Evolutionary conservation across 2,797 vertebrate species (phyloP).

Genomic region (Crocidura indochinensis): DNA sequence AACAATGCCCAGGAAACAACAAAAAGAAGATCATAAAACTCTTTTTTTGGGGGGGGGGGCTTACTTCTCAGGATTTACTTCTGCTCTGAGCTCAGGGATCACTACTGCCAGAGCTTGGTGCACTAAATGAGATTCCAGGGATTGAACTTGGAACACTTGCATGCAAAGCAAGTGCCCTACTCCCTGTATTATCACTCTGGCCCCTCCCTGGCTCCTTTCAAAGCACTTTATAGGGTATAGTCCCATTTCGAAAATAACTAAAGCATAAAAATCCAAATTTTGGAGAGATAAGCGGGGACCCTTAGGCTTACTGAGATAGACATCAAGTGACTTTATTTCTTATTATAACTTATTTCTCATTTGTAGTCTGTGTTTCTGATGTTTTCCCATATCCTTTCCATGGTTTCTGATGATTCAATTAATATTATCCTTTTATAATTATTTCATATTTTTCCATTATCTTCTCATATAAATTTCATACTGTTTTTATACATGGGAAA

Average conservation of each 20-base stretch:
- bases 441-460: too few relatives aligned
- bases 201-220: neutral
- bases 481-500: slow-evolving; percentile 1
- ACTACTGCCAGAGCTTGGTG: too few relatives aligned
- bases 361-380: slow-evolving; percentile 4
- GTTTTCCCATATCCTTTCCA: neutral
- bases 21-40: neutral
- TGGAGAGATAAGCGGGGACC: neutral
- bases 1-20: neutral
- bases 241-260: neutral
- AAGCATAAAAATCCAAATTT: neutral
- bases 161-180: too few relatives aligned
- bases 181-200: too few relatives aligned
- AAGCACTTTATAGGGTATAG: neutral
- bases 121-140: too few relatives aligned
- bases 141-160: too few relatives aligned
- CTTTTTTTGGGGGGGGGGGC: too few relatives aligned
- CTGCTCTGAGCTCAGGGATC: too few relatives aligned
- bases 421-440: too few relatives aligned
- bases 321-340: neutral
- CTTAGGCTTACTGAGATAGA: too few relatives aligned
- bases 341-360: neutral
- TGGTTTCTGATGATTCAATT: neutral
- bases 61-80: too few relatives aligned
- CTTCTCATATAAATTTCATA: too few relatives aligned